Conservation (phyloP, 2,797 vertebrate species). For the Gallinago stenura region DNA sequence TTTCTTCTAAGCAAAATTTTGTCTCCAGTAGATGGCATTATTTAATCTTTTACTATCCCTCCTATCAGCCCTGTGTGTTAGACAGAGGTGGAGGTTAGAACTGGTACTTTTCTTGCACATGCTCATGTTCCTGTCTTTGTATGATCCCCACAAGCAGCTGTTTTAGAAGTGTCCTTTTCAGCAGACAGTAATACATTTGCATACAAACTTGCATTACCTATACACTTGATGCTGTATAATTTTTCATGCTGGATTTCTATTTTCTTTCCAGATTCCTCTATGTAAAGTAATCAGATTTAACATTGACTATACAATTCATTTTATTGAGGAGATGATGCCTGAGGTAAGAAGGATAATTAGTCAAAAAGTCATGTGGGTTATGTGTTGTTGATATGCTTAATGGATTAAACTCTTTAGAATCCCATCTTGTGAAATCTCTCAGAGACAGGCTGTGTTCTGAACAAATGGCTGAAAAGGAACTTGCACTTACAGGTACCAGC, state of each 20-base stretch:
- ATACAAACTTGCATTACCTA: background rate
- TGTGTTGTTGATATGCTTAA: background rate
- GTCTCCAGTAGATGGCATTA: slow-evolving; percentile 78
- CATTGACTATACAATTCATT: slow-evolving; percentile 99
- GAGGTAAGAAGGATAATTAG: slow-evolving; percentile 87
- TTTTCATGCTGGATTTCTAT: slow-evolving; percentile 37
- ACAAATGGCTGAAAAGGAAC: background rate
- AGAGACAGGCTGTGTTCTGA: background rate
- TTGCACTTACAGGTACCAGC: background rate
- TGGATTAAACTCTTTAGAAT: slow-evolving; percentile 2
- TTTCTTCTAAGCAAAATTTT: slow-evolving; percentile 10
- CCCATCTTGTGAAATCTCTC: background rate
- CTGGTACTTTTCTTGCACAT: background rate
- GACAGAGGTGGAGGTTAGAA: background rate
- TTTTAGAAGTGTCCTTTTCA: background rate
- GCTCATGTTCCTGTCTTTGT: background rate
- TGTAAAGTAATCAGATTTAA: slow-evolving; percentile 99
- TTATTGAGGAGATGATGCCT: slow-evolving; percentile 98
- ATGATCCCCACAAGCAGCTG: background rate
- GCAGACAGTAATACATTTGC: background rate
- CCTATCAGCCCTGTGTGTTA: background rate
- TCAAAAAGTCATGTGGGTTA: slow-evolving; percentile 32
- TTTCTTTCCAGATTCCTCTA: slow-evolving; percentile 90
- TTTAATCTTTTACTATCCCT: slow-evolving; percentile 47
- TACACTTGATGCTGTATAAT: background rate